Conservation (phyloP, 2,113 vertebrate genomes). For the Actenoides hombroni region DNA sequence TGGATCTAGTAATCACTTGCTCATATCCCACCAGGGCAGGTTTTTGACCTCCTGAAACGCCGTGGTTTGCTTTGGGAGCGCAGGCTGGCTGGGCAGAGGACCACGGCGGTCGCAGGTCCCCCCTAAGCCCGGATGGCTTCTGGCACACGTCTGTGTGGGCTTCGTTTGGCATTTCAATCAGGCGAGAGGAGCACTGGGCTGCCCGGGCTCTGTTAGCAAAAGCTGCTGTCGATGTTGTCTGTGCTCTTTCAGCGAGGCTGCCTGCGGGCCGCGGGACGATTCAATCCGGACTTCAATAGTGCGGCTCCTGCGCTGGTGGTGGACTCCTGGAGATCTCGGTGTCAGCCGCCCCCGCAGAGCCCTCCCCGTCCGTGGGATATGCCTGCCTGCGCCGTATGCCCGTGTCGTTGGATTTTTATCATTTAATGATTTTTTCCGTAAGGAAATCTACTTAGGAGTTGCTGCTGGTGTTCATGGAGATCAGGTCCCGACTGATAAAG, state of each 20-base stretch:
- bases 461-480: background rate
- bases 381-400: background rate
- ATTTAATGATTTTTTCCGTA: background rate
- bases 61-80: background rate
- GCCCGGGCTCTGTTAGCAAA: background rate
- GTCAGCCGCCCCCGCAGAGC: fast-evolving
- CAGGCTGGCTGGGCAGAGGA: background rate
- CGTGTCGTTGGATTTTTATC: background rate
- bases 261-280: background rate
- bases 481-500: background rate
- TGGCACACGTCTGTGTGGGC: fast-evolving
- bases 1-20: background rate
- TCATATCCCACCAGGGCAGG: background rate
- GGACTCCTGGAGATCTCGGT: background rate
- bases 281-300: background rate
- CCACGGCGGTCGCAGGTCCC: fast-evolving
- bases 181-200: background rate
- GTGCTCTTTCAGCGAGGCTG: background rate
- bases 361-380: background rate
- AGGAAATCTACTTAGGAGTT: background rate
- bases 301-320: background rate
- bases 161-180: background rate
- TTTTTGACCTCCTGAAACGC: background rate
- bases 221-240: background rate
- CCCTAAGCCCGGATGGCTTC: background rate